phyloP scores from a whole-genome alignment of 2,888 invertebrate species.

The Syrphus vitripennis region DNA sequence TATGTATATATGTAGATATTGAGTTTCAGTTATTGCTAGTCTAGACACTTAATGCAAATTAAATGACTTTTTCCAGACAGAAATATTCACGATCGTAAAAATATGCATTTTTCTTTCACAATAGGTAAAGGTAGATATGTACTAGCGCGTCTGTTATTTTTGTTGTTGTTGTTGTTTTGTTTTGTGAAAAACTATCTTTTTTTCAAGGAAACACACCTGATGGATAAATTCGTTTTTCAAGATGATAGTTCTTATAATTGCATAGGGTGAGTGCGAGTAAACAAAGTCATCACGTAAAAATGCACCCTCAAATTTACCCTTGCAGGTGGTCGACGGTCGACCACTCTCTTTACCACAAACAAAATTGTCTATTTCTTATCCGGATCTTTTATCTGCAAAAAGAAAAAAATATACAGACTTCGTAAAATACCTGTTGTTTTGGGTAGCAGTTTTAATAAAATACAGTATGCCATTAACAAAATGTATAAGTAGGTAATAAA shows the following conservation, averaged over 20 bases:
- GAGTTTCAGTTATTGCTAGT: conserved; percentile 9
- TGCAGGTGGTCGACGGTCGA: conserved; percentile 63
- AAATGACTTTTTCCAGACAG: conserved; percentile 50
- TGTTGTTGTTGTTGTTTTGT: not conserved
- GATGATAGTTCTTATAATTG: conserved; percentile 47
- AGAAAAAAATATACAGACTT: conserved; percentile 8
- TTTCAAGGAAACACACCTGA: conserved; percentile 30
- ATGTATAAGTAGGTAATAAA: not conserved
- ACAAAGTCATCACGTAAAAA: conserved; percentile 7
- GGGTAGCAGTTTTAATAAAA: conserved; percentile 35
- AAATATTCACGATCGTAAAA: conserved; percentile 41
- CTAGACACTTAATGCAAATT: conserved; percentile 68
- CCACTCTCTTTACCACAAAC: conserved; percentile 38
- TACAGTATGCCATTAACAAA: conserved; percentile 51
- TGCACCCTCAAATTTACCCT: conserved; percentile 42
- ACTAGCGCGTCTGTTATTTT: not conserved
- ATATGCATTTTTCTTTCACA: conserved; percentile 10
- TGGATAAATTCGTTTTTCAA: conserved; percentile 32
- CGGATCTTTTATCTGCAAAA: conserved; percentile 39
- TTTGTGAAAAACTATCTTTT: conserved; percentile 5
- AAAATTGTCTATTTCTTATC: conserved; percentile 16
- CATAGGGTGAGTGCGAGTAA: conserved; percentile 43
- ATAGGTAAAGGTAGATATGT: not conserved
- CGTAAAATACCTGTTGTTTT: conserved; percentile 43
- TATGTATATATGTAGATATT: not conserved